Conservation (phyloP, 2,113 vertebrate genomes). For the Tichodroma muraria region DNA sequence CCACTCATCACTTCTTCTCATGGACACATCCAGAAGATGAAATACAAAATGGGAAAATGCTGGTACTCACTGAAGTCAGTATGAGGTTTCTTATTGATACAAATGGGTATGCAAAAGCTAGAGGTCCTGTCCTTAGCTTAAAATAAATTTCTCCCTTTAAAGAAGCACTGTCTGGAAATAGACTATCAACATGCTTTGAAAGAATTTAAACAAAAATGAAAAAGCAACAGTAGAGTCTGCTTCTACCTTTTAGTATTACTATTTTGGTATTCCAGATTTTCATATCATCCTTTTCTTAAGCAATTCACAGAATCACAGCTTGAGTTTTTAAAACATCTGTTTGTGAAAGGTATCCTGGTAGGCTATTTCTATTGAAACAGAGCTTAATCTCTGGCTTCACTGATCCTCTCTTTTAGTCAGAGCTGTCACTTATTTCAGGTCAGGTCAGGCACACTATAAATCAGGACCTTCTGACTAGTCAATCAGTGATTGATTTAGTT, state of each 20-base stretch:
- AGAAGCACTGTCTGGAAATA: neutral
- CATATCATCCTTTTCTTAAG: neutral
- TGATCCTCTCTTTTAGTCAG: conserved; percentile 24
- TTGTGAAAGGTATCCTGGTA: neutral
- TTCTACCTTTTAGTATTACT: neutral
- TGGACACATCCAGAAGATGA: neutral
- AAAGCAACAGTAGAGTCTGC: neutral
- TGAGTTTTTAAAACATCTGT: neutral
- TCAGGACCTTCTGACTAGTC: conserved; percentile 40
- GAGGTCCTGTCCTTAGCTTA: neutral
- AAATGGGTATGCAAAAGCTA: neutral
- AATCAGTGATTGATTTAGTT: conserved; percentile 41
- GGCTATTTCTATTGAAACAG: neutral
- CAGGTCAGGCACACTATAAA: conserved; percentile 47
- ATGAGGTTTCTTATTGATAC: neutral
- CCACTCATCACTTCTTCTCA: neutral
- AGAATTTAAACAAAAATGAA: neutral
- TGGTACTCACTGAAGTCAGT: neutral
- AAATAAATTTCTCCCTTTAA: neutral
- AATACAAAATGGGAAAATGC: neutral
- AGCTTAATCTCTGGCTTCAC: conserved; percentile 54
- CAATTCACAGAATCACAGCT: neutral
- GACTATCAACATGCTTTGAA: neutral
- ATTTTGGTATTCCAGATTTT: neutral
- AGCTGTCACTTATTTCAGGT: conserved; percentile 51